phyloP scores from a whole-genome alignment of 2,113 vertebrate species.

The Chroicocephalus ridibundus region DNA sequence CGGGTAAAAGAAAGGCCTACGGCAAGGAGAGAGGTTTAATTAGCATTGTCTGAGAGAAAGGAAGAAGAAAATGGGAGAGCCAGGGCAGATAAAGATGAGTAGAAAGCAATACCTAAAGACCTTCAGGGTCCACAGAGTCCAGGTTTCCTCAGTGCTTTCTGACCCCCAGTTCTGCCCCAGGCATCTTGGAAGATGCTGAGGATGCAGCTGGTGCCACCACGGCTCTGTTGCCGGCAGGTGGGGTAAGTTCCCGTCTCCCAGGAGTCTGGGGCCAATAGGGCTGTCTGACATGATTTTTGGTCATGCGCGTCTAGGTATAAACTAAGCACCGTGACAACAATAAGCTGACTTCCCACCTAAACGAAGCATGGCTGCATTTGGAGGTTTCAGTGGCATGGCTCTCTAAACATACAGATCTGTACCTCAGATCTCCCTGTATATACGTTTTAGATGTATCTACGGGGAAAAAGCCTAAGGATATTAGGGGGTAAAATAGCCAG shows the following conservation, averaged over 20 bases:
- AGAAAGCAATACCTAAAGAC: background rate
- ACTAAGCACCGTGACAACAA: background rate
- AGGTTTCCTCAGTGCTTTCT: background rate
- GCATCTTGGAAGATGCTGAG: background rate
- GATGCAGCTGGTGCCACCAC: background rate
- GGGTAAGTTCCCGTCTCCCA: background rate
- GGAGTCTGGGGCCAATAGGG: background rate
- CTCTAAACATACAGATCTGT: background rate
- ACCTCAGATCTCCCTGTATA: background rate
- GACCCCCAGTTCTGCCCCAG: accelerated
- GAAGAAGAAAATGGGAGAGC: background rate
- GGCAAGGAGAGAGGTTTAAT: background rate
- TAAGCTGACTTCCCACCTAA: background rate
- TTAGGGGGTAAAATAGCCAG: background rate
- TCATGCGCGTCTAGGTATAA: background rate
- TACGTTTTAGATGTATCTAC: background rate
- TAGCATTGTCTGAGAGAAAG: background rate
- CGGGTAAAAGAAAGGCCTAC: background rate
- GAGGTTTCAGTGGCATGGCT: background rate
- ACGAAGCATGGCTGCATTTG: background rate
- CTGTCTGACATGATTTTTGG: background rate
- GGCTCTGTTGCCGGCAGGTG: background rate
- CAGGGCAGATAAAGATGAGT: background rate
- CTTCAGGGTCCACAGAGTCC: background rate
- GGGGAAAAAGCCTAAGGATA: background rate